Evolutionary conservation across 2,888 invertebrate genomes (phyloP), one percentile per base, ranked within the genome.

Genomic region (Polyploca ridens): DNA sequence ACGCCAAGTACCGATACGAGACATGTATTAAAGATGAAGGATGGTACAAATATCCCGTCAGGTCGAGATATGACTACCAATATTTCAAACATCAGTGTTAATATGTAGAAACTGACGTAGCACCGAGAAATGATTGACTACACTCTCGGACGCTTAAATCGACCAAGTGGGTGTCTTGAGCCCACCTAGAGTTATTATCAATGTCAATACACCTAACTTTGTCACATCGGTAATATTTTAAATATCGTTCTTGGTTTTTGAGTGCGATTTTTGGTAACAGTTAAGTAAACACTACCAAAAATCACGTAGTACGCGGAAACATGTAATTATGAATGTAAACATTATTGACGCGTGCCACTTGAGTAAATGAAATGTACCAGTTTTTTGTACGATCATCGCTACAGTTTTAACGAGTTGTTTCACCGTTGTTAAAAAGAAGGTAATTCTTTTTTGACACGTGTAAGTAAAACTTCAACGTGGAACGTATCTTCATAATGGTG

Each of bases 211-310:
- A 83, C 79, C 76, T 77, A 82, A 86, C 77, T 82, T 85, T 87
- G 84, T 86, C 89, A 86, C 85, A 82, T 85, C 81, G 83, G 81
- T 85, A 85, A 85, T 83, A 86, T 81, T 82, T 86, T 85, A 85
- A 88, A 87, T 76, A 80, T 87, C 83, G 87, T 89, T 88, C 82
- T 83, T 82, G 74, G 82, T 83, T 87, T 80, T 83, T 84, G 80
- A 86, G 86, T 81, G 84, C 75, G 78, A 84, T 90, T 82, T 90
- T 87, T 82, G 78, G 69, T 74, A 75, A 85, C 88, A 86, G 89
- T 88, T 89, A 90, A 69, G 68, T 81, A 89, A 88, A 91, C 84
- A 87, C 76, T 82, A 82, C 82, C 83, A 83, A 84, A 81, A 84
- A 79, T 75, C 77, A 75, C 72, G 74, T 74, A 71, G 73, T 78